These are phyloP conservation scores for Delia radicum DNA, from an alignment of 1,140 invertebrate genomes.

Conservation along the genomic window DNA sequence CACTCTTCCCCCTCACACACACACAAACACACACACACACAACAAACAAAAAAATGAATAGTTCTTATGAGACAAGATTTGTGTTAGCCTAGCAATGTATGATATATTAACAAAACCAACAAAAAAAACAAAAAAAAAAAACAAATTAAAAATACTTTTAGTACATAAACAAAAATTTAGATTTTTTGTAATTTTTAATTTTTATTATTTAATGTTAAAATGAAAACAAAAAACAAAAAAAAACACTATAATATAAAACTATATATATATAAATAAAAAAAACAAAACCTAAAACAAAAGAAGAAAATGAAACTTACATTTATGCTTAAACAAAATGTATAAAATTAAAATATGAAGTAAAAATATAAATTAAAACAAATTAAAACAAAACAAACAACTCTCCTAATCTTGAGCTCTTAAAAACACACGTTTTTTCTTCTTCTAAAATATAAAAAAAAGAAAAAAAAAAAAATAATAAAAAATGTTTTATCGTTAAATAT, in stretches of 20 bases:
- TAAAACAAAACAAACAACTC: slow-evolving; percentile 4
- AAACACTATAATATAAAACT: slow-evolving; percentile 22
- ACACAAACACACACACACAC: neutral
- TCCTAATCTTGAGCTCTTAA: neutral
- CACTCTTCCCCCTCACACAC: neutral
- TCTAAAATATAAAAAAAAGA: neutral
- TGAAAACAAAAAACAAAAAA: slow-evolving; percentile 7
- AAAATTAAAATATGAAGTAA: slow-evolving; percentile 20
- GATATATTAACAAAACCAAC: neutral
- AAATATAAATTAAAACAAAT: slow-evolving; percentile 2
- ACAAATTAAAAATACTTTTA: no score
- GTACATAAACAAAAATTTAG: no score
- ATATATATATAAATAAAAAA: slow-evolving; percentile 20
- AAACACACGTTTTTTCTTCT: neutral
- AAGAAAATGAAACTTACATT: slow-evolving; percentile 25
- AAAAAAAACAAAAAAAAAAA: slow-evolving; percentile 9
- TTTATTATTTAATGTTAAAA: slow-evolving; percentile 24
- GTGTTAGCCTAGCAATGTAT: slow-evolving; percentile 7
- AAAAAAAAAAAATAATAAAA: neutral
- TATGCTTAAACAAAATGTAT: slow-evolving; percentile 29
- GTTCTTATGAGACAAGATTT: slow-evolving; percentile 25
- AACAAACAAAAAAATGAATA: slow-evolving; percentile 15
- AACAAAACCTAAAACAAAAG: slow-evolving; percentile 4
- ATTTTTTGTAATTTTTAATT: slow-evolving; percentile 24
- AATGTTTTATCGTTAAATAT: neutral